These are phyloP conservation scores for Strigamia maritima DNA, from an alignment of 2,888 invertebrate species.

Conservation along the genomic window DNA sequence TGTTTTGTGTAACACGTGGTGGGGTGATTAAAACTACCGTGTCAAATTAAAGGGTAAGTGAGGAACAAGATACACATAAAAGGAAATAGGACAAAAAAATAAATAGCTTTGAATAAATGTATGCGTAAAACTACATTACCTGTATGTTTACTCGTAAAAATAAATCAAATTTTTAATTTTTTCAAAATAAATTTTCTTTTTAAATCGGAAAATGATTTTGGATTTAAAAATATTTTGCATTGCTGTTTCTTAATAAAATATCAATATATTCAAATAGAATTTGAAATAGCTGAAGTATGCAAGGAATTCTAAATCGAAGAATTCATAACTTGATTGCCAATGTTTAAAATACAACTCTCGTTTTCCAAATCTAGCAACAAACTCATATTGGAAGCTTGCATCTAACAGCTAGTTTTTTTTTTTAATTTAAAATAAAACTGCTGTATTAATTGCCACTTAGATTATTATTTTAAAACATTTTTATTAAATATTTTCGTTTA, in stretches of 20 bases:
- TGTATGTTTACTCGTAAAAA: too few relatives aligned
- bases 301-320: neutral
- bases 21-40: slow-evolving; percentile 21
- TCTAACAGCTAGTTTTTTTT: too few relatives aligned
- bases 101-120: slow-evolving; percentile 8
- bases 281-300: neutral
- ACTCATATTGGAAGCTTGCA: neutral
- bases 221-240: too few relatives aligned
- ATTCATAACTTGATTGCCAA: neutral
- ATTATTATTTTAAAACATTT: too few relatives aligned
- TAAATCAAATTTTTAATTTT: neutral
- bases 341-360: neutral
- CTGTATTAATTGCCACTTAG: too few relatives aligned
- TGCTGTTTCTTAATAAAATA: neutral
- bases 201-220: too few relatives aligned
- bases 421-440: too few relatives aligned
- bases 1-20: slow-evolving; percentile 32
- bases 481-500: too few relatives aligned
- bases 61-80: neutral
- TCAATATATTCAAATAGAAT: neutral
- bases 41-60: slow-evolving; percentile 31
- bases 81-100: neutral
- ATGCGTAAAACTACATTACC: neutral
- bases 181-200: too few relatives aligned
- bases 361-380: too few relatives aligned